phyloP scores from a whole-genome alignment of 2,888 invertebrate genomes.

The Microctonus aethiopoides region DNA sequence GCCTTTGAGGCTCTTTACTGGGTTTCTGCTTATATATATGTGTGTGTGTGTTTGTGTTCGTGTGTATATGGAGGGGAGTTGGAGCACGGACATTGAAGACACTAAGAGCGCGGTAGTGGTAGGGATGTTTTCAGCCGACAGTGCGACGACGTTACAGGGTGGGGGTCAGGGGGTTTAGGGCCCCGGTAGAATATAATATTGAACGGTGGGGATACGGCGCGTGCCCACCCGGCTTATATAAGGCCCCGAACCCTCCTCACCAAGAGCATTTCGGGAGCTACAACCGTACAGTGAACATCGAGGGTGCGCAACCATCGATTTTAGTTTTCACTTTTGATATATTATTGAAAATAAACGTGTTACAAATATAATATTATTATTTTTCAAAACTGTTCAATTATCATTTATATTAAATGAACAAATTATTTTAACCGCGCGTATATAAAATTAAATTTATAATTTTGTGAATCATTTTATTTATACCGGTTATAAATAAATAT shows the following conservation, averaged over 20 bases:
- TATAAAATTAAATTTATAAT: not conserved
- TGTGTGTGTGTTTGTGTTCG: slow-evolving; percentile 48
- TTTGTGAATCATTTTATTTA: not conserved
- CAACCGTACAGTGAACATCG: slow-evolving; percentile 57
- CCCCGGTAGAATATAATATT: slow-evolving; percentile 67
- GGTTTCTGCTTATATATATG: slow-evolving; percentile 46
- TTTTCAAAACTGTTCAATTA: slow-evolving; percentile 18
- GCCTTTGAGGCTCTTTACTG: slow-evolving; percentile 61
- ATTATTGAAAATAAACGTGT: slow-evolving; percentile 19
- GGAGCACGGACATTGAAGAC: slow-evolving; percentile 49
- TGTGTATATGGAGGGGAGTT: slow-evolving; percentile 47
- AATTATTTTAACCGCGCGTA: slow-evolving; percentile 12
- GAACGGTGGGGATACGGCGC: slow-evolving; percentile 74
- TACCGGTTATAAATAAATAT: slow-evolving; percentile 4
- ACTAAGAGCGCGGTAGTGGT: slow-evolving; percentile 49
- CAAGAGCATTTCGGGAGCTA: slow-evolving; percentile 66
- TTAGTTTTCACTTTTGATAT: slow-evolving; percentile 5
- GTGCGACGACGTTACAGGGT: slow-evolving; percentile 54
- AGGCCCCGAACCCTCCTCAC: slow-evolving; percentile 64
- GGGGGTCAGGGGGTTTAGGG: slow-evolving; percentile 66
- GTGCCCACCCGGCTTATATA: slow-evolving; percentile 70
- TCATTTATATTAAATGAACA: not conserved
- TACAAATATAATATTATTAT: not conserved
- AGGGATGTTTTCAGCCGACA: slow-evolving; percentile 45
- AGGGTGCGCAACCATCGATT: slow-evolving; percentile 49